phyloP scores from a whole-genome alignment of 35 echinoderm and acorn worm species.

The Hemicentrotus pulcherrimus region DNA sequence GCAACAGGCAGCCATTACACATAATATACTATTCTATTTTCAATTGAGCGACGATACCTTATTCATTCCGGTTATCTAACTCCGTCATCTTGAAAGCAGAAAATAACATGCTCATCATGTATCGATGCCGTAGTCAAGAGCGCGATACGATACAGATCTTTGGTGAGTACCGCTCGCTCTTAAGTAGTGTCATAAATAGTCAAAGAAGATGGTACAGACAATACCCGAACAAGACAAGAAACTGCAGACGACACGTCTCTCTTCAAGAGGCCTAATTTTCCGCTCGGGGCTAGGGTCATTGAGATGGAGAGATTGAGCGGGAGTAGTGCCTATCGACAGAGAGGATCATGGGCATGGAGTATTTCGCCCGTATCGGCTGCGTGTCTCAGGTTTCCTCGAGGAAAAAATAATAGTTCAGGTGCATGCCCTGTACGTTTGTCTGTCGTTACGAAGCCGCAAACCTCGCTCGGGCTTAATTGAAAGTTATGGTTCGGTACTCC shows the following conservation, averaged over 20 bases:
- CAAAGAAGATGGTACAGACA: background rate
- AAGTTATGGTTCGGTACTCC: background rate
- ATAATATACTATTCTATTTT: too few species aligned
- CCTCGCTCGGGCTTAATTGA: background rate
- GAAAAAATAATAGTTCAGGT: background rate
- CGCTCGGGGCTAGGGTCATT: background rate
- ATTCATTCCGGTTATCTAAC: background rate
- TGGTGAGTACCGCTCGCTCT: background rate
- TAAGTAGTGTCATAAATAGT: background rate
- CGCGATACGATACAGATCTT: background rate
- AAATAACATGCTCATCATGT: background rate
- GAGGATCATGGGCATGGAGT: background rate
- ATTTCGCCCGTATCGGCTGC: background rate
- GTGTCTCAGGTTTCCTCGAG: background rate
- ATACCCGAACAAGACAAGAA: background rate
- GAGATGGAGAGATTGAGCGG: conserved; percentile 8
- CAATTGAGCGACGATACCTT: too few species aligned
- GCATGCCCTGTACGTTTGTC: background rate
- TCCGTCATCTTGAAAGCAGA: background rate
- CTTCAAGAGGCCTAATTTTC: background rate
- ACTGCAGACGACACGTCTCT: background rate
- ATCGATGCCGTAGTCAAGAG: background rate
- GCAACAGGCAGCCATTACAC: too few species aligned
- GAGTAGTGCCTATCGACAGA: conserved; percentile 1
- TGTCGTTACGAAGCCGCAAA: background rate